Conservation (phyloP, 1,140 invertebrate genomes). For the Aphis gossypii region DNA sequence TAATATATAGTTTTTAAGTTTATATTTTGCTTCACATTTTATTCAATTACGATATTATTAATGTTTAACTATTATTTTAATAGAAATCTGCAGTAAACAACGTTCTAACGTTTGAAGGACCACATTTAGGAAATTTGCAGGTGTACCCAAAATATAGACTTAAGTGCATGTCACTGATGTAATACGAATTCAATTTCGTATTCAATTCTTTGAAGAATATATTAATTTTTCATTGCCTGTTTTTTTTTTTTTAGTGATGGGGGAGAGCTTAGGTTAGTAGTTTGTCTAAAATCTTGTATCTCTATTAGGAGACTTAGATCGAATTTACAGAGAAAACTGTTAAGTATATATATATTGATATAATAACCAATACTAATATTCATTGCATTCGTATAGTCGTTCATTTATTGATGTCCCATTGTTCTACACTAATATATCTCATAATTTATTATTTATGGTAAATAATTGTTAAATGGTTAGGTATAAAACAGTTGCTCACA, state of each 20-base stretch:
- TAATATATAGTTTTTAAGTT: too few species aligned
- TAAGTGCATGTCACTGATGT: not conserved
- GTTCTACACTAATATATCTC: too few species aligned
- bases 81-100: not conserved
- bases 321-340: not conserved
- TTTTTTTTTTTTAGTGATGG: not conserved
- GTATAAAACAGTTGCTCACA: not conserved
- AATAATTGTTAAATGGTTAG: not conserved
- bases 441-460: not conserved
- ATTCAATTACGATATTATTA: not conserved
- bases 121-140: not conserved
- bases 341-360: not conserved
- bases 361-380: not conserved
- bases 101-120: not conserved
- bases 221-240: not conserved
- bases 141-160: not conserved
- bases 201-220: not conserved
- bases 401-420: too few species aligned
- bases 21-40: too few species aligned
- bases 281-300: not conserved
- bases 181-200: not conserved
- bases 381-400: not conserved
- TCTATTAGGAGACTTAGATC: not conserved
- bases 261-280: not conserved
- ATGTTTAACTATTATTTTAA: not conserved